phyloP scores from a whole-genome alignment of 1,140 invertebrate species.

The Drosophila simulans region DNA sequence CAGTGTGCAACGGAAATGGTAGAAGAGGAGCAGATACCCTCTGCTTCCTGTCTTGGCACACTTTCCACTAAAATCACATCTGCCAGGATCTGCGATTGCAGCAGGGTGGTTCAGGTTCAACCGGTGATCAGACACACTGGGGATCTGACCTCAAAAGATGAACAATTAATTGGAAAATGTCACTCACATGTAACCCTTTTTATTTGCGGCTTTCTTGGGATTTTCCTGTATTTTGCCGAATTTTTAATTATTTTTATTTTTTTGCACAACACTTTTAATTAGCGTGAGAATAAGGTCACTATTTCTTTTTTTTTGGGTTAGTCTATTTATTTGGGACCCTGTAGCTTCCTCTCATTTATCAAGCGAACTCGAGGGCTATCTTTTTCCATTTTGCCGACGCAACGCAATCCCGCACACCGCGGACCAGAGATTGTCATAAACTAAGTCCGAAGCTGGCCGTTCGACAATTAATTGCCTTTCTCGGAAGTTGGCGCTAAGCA shows the following conservation, averaged over 20 bases:
- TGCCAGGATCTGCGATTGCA: conserved; percentile 16
- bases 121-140: conserved; percentile 16
- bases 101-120: conserved; percentile 16
- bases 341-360: conserved; percentile 22
- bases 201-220: conserved; percentile 1
- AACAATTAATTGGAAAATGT: conserved; percentile 51
- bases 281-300: conserved; percentile 62
- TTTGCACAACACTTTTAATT: conserved; percentile 58
- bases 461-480: conserved; percentile 52
- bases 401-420: conserved; percentile 11
- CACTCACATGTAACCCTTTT: conserved; percentile 60
- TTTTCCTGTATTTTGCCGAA: conserved; percentile 14
- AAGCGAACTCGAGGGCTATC: conserved; percentile 9
- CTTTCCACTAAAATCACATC: conserved; percentile 40
- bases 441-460: conserved; percentile 31
- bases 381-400: conserved; percentile 48
- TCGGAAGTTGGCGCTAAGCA: conserved; percentile 3
- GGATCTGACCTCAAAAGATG: conserved; percentile 36
- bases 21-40: conserved; percentile 28
- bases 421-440: conserved; percentile 31
- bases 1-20: conserved; percentile 69
- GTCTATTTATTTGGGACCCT: conserved; percentile 10
- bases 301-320: not conserved
- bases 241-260: conserved; percentile 56
- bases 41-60: conserved; percentile 49